Evolutionary conservation across 2,888 invertebrate genomes (phyloP).

Genomic region (Poecilus cupreus): DNA sequence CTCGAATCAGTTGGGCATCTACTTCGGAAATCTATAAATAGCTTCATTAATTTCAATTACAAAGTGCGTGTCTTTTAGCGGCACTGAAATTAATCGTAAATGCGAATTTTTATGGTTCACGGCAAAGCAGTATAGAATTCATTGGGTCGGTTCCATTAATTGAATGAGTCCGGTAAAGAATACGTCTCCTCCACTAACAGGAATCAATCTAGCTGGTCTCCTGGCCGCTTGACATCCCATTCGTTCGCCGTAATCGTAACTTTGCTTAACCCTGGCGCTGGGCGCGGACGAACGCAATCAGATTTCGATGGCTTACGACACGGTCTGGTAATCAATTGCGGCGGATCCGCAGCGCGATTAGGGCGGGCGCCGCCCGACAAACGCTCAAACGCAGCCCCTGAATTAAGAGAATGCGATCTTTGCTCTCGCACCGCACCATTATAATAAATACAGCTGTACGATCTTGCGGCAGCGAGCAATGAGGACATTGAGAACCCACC

Average conservation of each 20-base stretch:
- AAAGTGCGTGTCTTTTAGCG: background rate
- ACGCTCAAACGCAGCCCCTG: conserved; percentile 35
- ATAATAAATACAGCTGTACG: conserved; percentile 33
- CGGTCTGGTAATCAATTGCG: conserved; percentile 65
- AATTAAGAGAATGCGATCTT: conserved; percentile 38
- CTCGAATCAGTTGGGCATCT: too few species aligned
- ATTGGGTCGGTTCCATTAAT: conserved; percentile 1
- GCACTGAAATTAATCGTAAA: background rate
- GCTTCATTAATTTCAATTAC: too few species aligned
- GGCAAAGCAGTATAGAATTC: background rate
- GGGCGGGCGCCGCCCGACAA: background rate
- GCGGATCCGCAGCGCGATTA: conserved; percentile 50
- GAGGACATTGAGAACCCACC: background rate
- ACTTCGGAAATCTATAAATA: too few species aligned
- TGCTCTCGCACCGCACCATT: conserved; percentile 15
- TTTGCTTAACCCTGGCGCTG: conserved; percentile 39
- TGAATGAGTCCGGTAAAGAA: conserved; percentile 27
- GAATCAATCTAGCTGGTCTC: conserved; percentile 1
- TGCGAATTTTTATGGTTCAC: conserved; percentile 12
- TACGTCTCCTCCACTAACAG: conserved; percentile 12
- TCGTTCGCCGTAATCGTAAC: conserved; percentile 30
- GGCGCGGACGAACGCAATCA: conserved; percentile 61
- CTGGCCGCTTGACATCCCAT: conserved; percentile 8
- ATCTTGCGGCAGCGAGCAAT: background rate
- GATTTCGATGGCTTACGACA: conserved; percentile 64